Conservation (phyloP, 2,888 invertebrate genomes). For the Caenorhabditis parvicauda region DNA sequence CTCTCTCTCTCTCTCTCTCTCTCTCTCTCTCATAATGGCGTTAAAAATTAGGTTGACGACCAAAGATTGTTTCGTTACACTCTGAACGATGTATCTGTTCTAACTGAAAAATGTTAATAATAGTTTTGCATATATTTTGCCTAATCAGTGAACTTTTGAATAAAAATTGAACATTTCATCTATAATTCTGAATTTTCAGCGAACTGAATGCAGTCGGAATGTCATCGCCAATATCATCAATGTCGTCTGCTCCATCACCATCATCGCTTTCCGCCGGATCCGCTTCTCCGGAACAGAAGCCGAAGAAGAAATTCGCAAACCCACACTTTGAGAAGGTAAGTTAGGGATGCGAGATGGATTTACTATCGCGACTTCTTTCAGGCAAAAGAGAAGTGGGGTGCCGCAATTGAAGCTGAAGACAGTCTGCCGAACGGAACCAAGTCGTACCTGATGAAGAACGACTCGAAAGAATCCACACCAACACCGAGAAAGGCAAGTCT, state of each 20-base stretch:
- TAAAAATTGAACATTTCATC: too few relatives aligned
- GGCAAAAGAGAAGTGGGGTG: constrained; percentile 32
- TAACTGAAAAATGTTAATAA: too few relatives aligned
- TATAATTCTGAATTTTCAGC: not conserved
- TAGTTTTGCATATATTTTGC: too few relatives aligned
- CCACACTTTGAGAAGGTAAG: constrained; percentile 23
- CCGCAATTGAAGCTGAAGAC: constrained; percentile 13
- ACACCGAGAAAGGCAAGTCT: constrained; percentile 13
- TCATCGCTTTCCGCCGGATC: constrained; percentile 38
- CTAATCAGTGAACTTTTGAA: too few relatives aligned
- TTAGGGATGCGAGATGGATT: too few relatives aligned
- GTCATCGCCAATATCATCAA: constrained; percentile 35
- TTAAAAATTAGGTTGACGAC: too few relatives aligned
- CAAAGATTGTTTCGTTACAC: too few relatives aligned
- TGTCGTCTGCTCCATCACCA: constrained; percentile 39
- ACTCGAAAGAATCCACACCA: too few relatives aligned
- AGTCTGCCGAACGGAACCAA: constrained; percentile 10
- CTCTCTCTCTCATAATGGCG: too few relatives aligned
- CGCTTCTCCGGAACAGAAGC: constrained; percentile 28
- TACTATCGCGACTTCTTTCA: constrained; percentile 4
- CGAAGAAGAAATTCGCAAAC: constrained; percentile 16
- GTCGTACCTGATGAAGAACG: not conserved
- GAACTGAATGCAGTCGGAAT: too few relatives aligned
- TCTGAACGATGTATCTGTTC: too few relatives aligned
- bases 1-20: too few relatives aligned